Evolutionary conservation across 1,140 invertebrate genomes (phyloP).

Genomic region (Zaprionus kolodkinae): DNA sequence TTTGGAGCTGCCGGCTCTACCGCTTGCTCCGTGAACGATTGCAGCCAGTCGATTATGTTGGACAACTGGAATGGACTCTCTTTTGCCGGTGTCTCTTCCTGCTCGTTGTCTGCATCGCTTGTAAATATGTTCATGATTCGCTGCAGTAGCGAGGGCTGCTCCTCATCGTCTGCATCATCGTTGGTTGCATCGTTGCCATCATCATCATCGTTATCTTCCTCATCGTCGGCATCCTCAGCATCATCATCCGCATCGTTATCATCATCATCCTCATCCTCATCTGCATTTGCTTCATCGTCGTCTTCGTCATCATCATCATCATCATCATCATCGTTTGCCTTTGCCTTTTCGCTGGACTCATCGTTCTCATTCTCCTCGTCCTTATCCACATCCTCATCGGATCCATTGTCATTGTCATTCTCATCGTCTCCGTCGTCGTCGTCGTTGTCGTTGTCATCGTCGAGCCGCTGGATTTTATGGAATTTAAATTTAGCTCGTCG

Average conservation of each 20-base stretch:
- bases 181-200: neutral
- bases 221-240: neutral
- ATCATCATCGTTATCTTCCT: neutral
- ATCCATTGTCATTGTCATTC: slow-evolving; percentile 14
- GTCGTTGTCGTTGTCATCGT: slow-evolving; percentile 33
- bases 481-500: slow-evolving; percentile 66
- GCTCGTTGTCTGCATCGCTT: slow-evolving; percentile 7
- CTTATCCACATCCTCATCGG: slow-evolving; percentile 8
- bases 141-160: slow-evolving; percentile 19
- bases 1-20: neutral
- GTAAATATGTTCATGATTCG: slow-evolving; percentile 26
- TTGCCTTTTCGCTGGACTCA: slow-evolving; percentile 8
- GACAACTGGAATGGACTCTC: slow-evolving; percentile 21
- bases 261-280: slow-evolving; percentile 2
- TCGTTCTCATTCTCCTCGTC: slow-evolving; percentile 29
- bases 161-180: slow-evolving; percentile 5
- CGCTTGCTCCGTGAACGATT: slow-evolving; percentile 57
- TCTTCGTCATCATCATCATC: slow-evolving; percentile 9
- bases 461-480: slow-evolving; percentile 63
- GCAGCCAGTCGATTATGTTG: slow-evolving; percentile 84
- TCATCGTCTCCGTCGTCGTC: slow-evolving; percentile 11
- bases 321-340: slow-evolving; percentile 11
- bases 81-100: slow-evolving; percentile 8
- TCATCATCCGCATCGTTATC: neutral
- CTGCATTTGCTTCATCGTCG: slow-evolving; percentile 3